Base-by-base conservation (phyloP, 1,140 invertebrate genomes). In the Hesperophylax magnus region DNA sequence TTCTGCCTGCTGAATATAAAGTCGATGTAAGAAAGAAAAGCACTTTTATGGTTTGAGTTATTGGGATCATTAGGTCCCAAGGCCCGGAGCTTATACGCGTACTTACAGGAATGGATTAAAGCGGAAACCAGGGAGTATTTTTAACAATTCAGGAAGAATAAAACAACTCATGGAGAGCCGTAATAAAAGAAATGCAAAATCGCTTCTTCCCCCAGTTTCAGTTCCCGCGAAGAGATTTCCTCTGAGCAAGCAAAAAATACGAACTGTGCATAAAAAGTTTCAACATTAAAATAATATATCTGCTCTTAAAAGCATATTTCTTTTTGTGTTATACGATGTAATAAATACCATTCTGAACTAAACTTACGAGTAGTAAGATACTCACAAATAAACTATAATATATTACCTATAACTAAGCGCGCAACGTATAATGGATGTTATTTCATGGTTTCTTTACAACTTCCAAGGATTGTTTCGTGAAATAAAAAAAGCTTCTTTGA, bases 71-170 rank as follows among this genome's bases (percentile, higher is more conserved):
- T 71, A 71, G 67, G 67, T 6, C 39, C 7, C 67, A 18, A 34
- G n/a, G 17, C 67, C 67, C 31, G 18, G 67, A 24, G 63, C 63
- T 67, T 52, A 71, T 24, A 52, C 22, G 22, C 27, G 67, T 71
- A 71, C 39, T 71, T 71, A 71, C 67, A 71, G 34, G 67, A 71
- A 71, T 71, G 67, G 67, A 71, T 71, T 71, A 71, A 71, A 71
- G 34, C 67, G 67, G 63, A 52, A 71, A 22, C 67, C 2, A 47
- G 67, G 67, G 67, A 71, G 39, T 39, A 71, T 71, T 71, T 71
- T 71, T 71, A 67, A 67, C 63, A 67, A 34, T 67, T 34, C 39
- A 18, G 39, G 34, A 71, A 52, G 34, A 71, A 71, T 71, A 71
- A 71, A 71, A 71, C 67, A 71, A 39, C n/a, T 47, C 67, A 52